A percentile compares a stretch with the other conserved stretches of the same genome.
phyloP scores from a whole-genome alignment of 2,888 invertebrate genomes.

The Halictus ligatus region DNA sequence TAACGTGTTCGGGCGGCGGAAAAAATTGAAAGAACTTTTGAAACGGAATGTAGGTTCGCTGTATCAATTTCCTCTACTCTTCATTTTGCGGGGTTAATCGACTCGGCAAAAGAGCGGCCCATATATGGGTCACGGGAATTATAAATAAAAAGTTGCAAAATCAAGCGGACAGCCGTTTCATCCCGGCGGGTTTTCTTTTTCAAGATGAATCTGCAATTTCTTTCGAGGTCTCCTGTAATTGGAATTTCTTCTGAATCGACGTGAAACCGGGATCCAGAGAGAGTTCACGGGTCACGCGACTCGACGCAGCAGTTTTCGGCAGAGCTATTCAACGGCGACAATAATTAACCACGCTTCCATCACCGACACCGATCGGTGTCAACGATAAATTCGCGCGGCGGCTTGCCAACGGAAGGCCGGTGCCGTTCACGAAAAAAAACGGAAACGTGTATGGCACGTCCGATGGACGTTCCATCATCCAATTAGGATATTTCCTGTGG shows the following conservation, averaged over 20 bases:
- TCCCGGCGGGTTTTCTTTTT: not conserved
- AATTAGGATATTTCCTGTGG: not conserved
- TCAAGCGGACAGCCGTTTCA: constrained; percentile 5
- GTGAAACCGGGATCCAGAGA: not conserved
- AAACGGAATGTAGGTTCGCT: not conserved
- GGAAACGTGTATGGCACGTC: not conserved
- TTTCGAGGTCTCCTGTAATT: not conserved
- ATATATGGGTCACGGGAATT: constrained; percentile 1
- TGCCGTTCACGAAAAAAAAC: not conserved
- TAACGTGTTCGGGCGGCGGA: not conserved
- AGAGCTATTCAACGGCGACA: constrained; percentile 32
- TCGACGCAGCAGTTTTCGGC: constrained; percentile 20
- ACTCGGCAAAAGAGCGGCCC: not conserved
- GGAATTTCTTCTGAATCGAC: not conserved
- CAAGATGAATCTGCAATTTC: not conserved
- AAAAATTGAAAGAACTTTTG: not conserved
- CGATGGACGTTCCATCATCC: not conserved
- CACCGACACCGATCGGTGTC: constrained; percentile 21
- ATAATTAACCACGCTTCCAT: constrained; percentile 32
- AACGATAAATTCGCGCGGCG: constrained; percentile 22
- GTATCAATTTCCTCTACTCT: not conserved
- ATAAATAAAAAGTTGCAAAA: constrained; percentile 17
- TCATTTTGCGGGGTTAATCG: not conserved
- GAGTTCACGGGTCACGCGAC: constrained; percentile 38
- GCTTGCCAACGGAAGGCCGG: not conserved